A percentile compares a stretch with the other conserved stretches of the same genome.
Conservation (phyloP, 2,797 vertebrate species). For the Rhinogobio ventralis region DNA sequence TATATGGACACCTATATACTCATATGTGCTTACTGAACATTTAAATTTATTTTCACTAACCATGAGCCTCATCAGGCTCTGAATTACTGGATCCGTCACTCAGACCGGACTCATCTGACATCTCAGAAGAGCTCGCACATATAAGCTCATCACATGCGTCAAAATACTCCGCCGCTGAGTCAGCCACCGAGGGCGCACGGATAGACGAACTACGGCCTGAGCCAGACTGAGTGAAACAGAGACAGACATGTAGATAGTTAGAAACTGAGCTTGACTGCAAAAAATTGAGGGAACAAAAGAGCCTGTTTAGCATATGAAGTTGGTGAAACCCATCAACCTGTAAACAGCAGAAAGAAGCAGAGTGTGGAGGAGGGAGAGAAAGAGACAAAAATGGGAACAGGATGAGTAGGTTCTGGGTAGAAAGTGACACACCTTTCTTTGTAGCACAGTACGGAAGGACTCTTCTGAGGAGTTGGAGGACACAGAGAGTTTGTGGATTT, state of each 20-base stretch:
- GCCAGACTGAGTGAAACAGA: conserved; percentile 46
- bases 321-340: conserved; percentile 22
- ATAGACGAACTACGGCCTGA: conserved; percentile 70
- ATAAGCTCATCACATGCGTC: conserved; percentile 89
- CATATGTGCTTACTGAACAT: background rate
- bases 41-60: conserved; percentile 62
- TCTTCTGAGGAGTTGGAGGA: conserved; percentile 88
- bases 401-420: conserved; percentile 22
- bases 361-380: background rate
- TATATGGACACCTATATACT: background rate
- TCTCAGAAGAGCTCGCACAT: conserved; percentile 84
- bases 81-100: conserved; percentile 88
- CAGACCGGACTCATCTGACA: conserved; percentile 84
- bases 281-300: conserved; percentile 1
- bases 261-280: background rate
- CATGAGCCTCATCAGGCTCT: conserved; percentile 80
- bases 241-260: conserved; percentile 17
- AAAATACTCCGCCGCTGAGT: conserved; percentile 89
- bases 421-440: conserved; percentile 81
- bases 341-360: conserved; percentile 15
- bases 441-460: conserved; percentile 86
- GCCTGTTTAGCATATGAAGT: background rate
- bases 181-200: conserved; percentile 82
- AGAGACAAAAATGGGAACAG: background rate
- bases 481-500: conserved; percentile 88